Evolutionary conservation across 1,140 invertebrate species (phyloP).

Genomic region (Halesus radiatus): DNA sequence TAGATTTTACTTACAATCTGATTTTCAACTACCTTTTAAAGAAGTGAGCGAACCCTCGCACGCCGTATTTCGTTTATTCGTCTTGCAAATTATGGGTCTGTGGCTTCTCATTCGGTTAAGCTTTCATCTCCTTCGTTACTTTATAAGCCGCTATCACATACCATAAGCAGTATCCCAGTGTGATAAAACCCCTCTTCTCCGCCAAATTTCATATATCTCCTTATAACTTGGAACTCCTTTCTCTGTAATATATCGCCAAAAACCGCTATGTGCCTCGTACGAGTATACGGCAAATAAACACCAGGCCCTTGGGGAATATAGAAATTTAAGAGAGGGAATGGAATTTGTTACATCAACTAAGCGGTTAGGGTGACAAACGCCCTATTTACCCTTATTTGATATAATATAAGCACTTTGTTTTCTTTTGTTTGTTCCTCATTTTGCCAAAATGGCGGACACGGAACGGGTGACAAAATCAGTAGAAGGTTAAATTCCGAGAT

Average conservation of each 20-base stretch:
- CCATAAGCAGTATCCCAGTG: neutral
- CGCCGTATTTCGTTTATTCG: no score
- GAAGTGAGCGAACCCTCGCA: no score
- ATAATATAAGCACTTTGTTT: constrained; percentile 21
- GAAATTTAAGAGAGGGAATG: neutral
- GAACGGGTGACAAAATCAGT: no score
- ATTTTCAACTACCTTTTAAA: no score
- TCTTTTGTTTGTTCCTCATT: neutral
- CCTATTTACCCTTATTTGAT: constrained; percentile 31
- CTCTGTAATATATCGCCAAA: constrained; percentile 14
- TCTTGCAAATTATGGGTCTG: no score
- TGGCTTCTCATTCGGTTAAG: no score
- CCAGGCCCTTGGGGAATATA: neutral
- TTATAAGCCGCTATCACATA: no score
- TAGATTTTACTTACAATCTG: no score
- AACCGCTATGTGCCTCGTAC: constrained; percentile 1
- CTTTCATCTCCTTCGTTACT: no score
- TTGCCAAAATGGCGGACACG: neutral
- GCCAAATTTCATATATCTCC: neutral
- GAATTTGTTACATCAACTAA: constrained; percentile 25
- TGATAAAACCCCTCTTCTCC: neutral
- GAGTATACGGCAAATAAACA: constrained; percentile 22
- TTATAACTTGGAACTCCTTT: neutral
- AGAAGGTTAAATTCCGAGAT: no score
- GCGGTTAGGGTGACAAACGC: constrained; percentile 29